Evolutionary conservation across 2,888 invertebrate species (phyloP).

Genomic region (Chaitophorus viminalis): DNA sequence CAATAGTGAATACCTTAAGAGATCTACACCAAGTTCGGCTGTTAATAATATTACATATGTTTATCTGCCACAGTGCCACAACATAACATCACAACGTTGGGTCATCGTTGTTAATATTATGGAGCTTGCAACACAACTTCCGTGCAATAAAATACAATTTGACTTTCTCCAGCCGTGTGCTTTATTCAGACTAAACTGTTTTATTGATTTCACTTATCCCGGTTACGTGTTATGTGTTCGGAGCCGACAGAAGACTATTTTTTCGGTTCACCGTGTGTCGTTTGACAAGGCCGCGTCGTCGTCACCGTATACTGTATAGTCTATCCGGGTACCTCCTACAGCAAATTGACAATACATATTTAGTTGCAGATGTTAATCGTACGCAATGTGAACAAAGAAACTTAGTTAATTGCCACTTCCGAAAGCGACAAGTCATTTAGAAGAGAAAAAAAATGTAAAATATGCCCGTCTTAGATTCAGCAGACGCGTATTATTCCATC

Average conservation of each 20-base stretch:
- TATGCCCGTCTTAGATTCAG: neutral
- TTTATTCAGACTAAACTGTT: conserved; percentile 2
- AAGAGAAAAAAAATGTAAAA: neutral
- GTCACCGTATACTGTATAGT: too few relatives aligned
- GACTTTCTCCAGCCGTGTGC: conserved; percentile 15
- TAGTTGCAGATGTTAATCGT: conserved; percentile 46
- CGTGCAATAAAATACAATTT: neutral
- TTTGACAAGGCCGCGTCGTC: conserved; percentile 32
- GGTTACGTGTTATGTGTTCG: neutral
- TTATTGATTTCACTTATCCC: conserved; percentile 10
- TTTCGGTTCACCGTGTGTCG: neutral
- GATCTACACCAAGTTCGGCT: too few relatives aligned
- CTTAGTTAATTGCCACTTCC: conserved; percentile 52
- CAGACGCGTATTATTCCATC: conserved; percentile 9
- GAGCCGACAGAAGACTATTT: conserved; percentile 31
- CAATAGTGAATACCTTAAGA: too few relatives aligned
- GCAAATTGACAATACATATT: conserved; percentile 39
- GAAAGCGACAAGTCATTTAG: conserved; percentile 54
- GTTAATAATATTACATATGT: too few relatives aligned
- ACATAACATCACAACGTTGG: neutral
- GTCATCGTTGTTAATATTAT: neutral
- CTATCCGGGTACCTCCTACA: conserved; percentile 59
- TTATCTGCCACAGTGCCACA: too few relatives aligned
- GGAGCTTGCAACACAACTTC: neutral
- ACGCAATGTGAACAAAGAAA: conserved; percentile 21